Evolutionary conservation across 2,888 invertebrate species (phyloP).

Genomic region (Drosophila meridionalis): DNA sequence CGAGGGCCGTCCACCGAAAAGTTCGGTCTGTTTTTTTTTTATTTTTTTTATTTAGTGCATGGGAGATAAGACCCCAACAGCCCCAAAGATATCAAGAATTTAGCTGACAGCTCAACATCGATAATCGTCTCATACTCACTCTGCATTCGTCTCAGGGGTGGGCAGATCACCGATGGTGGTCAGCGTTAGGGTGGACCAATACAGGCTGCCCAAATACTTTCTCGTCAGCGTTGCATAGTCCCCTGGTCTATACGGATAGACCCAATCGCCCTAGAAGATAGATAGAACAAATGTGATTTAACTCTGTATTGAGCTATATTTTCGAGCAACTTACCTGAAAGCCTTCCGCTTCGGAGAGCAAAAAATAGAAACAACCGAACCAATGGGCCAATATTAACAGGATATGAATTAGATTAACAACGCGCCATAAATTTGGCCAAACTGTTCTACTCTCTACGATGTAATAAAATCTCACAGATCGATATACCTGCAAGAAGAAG

Average conservation of each 20-base stretch:
- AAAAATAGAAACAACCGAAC: conserved; percentile 99
- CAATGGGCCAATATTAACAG: conserved; percentile 97
- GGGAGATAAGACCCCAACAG: conserved; percentile 20
- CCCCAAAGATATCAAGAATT: conserved; percentile 16
- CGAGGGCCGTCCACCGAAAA: conserved; percentile 92
- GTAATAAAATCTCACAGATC: conserved; percentile 96
- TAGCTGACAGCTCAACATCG: conserved; percentile 1
- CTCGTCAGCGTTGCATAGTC: conserved; percentile 95
- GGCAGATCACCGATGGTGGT: conserved; percentile 98
- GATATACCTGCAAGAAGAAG: conserved; percentile 89
- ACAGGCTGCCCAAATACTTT: conserved; percentile 97
- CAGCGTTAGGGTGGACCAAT: conserved; percentile 98
- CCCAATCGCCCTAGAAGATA: conserved; percentile 91
- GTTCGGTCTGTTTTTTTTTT: conserved; percentile 83
- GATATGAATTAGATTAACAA: conserved; percentile 97
- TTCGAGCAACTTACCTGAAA: conserved; percentile 87
- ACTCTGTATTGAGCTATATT: too few relatives aligned
- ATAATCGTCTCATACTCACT: conserved; percentile 89
- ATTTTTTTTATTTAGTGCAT: conserved; percentile 18
- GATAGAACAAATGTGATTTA: too few relatives aligned
- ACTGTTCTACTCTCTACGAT: conserved; percentile 98
- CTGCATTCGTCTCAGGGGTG: conserved; percentile 97
- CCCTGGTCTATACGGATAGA: conserved; percentile 93
- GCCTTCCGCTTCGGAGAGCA: conserved; percentile 95
- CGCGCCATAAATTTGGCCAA: conserved; percentile 98